These are phyloP conservation scores for Drosophila setifemur DNA, from an alignment of 1,140 invertebrate species.

Conservation along the genomic window DNA sequence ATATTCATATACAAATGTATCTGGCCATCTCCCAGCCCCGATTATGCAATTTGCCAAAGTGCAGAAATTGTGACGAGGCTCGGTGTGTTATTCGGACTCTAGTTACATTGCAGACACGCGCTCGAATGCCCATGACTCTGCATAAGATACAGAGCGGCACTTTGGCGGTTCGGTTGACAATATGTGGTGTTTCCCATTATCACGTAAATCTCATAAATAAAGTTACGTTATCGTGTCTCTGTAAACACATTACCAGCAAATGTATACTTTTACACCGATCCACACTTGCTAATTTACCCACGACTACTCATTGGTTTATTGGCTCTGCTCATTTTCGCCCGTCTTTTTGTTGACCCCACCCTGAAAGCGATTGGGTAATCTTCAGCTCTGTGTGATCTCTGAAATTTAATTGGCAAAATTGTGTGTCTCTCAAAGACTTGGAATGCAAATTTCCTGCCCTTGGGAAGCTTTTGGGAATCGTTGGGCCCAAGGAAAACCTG, in stretches of 20 bases:
- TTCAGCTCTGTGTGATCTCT: slow-evolving; percentile 28
- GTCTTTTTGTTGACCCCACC: slow-evolving; percentile 56
- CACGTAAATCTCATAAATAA: slow-evolving; percentile 73
- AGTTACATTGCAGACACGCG: slow-evolving; percentile 50
- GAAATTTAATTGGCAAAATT: slow-evolving; percentile 21
- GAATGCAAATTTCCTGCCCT: slow-evolving; percentile 42
- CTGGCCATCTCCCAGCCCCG: slow-evolving; percentile 8
- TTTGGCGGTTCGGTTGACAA: slow-evolving; percentile 43
- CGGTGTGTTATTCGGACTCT: slow-evolving; percentile 28
- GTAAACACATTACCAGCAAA: neutral
- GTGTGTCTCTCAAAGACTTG: slow-evolving; percentile 8
- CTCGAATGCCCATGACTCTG: slow-evolving; percentile 69
- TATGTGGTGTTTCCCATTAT: slow-evolving; percentile 17
- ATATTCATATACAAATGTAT: neutral
- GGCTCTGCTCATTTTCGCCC: slow-evolving; percentile 63
- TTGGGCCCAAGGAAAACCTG: slow-evolving; percentile 11
- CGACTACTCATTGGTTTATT: slow-evolving; percentile 40
- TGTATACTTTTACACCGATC: slow-evolving; percentile 3
- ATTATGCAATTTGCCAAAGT: slow-evolving; percentile 77
- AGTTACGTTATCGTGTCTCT: slow-evolving; percentile 64
- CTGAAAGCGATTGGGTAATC: slow-evolving; percentile 51
- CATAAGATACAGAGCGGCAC: slow-evolving; percentile 59
- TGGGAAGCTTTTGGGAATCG: slow-evolving; percentile 14
- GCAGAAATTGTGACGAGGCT: slow-evolving; percentile 66
- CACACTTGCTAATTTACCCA: slow-evolving; percentile 32